These are phyloP conservation scores for Cydia strobilella DNA, from an alignment of 1,140 invertebrate species.

Conservation along the genomic window DNA sequence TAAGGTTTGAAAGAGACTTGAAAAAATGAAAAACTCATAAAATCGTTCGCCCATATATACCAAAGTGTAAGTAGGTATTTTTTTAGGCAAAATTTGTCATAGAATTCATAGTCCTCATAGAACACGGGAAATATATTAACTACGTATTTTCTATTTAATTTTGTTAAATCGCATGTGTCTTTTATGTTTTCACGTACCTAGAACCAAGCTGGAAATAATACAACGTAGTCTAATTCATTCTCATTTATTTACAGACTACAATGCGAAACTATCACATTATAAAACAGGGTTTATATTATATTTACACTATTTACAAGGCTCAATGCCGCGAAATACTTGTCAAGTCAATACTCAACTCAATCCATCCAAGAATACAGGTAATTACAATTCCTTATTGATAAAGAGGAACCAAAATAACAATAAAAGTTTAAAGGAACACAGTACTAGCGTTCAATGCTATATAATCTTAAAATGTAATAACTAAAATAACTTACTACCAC, in stretches of 20 bases:
- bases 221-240: slow-evolving; percentile 61
- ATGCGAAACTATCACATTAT: slow-evolving; percentile 77
- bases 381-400: slow-evolving; percentile 46
- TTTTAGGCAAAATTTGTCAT: too few species aligned
- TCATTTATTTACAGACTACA: slow-evolving; percentile 78
- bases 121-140: too few species aligned
- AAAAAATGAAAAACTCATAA: too few species aligned
- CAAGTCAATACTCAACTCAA: slow-evolving; percentile 49
- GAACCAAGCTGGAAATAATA: slow-evolving; percentile 39
- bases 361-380: slow-evolving; percentile 44
- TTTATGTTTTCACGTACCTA: not conserved
- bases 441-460: slow-evolving; percentile 48
- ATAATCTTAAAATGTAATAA: slow-evolving; percentile 41
- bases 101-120: too few species aligned
- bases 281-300: slow-evolving; percentile 68
- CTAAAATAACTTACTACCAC: slow-evolving; percentile 51
- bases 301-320: slow-evolving; percentile 75
- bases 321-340: slow-evolving; percentile 59
- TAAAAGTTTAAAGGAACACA: slow-evolving; percentile 52
- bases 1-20: too few species aligned
- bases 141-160: not conserved
- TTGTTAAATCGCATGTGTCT: not conserved
- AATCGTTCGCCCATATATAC: too few species aligned
- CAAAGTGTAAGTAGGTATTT: too few species aligned
- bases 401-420: slow-evolving; percentile 68